Base-by-base conservation (phyloP, 2,888 invertebrate species). In the Caenorhabditis sulstoni region DNA sequence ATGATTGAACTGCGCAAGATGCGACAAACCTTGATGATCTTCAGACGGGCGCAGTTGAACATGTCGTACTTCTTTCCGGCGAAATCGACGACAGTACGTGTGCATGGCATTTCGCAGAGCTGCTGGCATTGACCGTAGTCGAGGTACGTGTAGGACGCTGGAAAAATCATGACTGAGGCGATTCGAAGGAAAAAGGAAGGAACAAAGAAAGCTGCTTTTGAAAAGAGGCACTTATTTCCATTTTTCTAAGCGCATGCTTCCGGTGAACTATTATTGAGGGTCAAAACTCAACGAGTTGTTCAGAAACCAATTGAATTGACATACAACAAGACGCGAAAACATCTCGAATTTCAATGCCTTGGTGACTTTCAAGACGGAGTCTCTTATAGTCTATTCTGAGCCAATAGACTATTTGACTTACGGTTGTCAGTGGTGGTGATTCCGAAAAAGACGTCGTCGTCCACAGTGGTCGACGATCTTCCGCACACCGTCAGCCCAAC, bases 91-190 rank as follows among this genome's bases (percentile, higher is more conserved):
- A 73, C 45, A 12, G 79, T 79, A n/a, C 52, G 35, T 12, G 57
- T 79, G 35, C 79, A 79, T 12, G 65, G 74, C 7, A 67, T 16
- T 11, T 68, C 68, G 41, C 79, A 79, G 1, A 75, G 22, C 14
- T 68, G 50, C 11, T 44, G 20, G 37, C 79, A 79, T 44, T 68
- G 37, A 12, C 20, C 62, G 20, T 35, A 52, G 45, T 73, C 62
- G 45, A 52, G 35, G 35, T 73, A 79, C 12, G 79, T 79, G 64
- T 67, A 68, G 20, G 79, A 61, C 3, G 73, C 79, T 79, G 67
- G 35, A 77, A 77, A 45, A 47, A 47, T 44, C 22, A n/a, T 58
- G 58, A 29, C 20, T 55, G 22, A 44, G 29, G 16, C 16, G 39
- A 61, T 52, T 44, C 14, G 20, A 16, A 23, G 20, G 37, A 47